Conservation (phyloP, 2,797 vertebrate species). For the Diglossa cyanea region DNA sequence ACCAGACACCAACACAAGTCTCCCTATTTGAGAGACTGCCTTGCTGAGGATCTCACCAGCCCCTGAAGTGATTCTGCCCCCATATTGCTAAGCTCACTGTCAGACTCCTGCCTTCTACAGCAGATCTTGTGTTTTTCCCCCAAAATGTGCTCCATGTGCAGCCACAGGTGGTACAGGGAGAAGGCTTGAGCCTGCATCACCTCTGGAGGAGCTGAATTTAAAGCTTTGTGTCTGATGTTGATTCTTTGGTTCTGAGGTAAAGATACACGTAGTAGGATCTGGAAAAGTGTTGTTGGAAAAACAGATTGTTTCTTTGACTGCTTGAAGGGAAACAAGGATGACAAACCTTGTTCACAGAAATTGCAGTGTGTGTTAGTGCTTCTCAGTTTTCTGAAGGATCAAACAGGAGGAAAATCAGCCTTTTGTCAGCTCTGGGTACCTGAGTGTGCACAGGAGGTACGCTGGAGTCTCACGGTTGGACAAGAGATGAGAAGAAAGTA, state of each 20-base stretch:
- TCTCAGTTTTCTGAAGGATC: not conserved
- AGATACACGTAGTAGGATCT: not conserved
- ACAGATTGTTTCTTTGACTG: not conserved
- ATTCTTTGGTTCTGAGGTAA: not conserved
- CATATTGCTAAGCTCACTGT: not conserved
- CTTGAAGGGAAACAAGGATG: not conserved
- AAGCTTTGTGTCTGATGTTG: not conserved
- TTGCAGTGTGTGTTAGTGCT: not conserved
- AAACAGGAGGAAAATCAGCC: not conserved
- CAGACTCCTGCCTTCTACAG: not conserved
- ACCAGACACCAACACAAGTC: not conserved
- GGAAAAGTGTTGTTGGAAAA: not conserved
- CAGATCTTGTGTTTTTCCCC: not conserved
- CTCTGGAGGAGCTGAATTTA: not conserved
- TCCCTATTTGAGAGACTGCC: not conserved
- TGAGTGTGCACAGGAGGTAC: not conserved
- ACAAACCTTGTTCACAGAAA: not conserved
- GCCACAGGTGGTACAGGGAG: not conserved
- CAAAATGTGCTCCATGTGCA: rapidly evolving
- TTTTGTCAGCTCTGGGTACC: not conserved
- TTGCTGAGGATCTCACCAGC: not conserved
- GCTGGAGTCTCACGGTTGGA: not conserved
- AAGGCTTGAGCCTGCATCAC: not conserved
- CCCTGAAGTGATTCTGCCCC: not conserved
- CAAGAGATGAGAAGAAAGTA: not conserved